Evolutionary conservation across 2,113 vertebrate species (phyloP).

Genomic region (Paratilapia polleni): DNA sequence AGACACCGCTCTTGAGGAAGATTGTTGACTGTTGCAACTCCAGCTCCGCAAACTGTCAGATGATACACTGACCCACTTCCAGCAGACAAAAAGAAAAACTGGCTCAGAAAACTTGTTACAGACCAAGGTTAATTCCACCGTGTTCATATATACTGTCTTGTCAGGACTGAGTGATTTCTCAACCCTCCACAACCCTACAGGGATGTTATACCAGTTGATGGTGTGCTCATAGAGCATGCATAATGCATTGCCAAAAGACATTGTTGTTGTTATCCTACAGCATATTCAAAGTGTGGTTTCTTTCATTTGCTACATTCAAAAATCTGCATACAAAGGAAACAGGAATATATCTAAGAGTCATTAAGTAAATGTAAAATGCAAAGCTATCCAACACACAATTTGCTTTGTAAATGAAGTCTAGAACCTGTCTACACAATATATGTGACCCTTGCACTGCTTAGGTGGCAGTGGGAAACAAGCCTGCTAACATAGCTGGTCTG

Average conservation of each 20-base stretch:
- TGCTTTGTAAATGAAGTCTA: background rate
- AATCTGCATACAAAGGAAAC: background rate
- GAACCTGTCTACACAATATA: background rate
- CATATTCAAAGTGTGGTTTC: background rate
- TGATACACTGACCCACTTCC: constrained; percentile 6
- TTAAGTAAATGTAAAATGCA: background rate
- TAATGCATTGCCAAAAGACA: background rate
- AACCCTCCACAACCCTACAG: background rate
- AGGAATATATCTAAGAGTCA: background rate
- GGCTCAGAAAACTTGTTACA: constrained; percentile 13
- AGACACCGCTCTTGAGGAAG: background rate
- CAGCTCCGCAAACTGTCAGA: background rate
- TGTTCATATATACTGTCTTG: background rate
- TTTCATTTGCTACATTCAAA: background rate
- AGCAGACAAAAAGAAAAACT: background rate
- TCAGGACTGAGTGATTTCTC: background rate
- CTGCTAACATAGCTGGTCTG: background rate
- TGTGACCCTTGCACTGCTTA: background rate
- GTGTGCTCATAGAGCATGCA: background rate
- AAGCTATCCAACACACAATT: accelerated
- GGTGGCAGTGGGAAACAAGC: background rate
- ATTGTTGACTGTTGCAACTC: constrained; percentile 9
- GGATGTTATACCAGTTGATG: background rate
- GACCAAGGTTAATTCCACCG: constrained; percentile 2
- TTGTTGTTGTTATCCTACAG: background rate